A percentile compares a stretch with the other conserved stretches of the same genome.
Evolutionary conservation across 2,797 vertebrate species (phyloP).

Genomic region (Malurus splendens): DNA sequence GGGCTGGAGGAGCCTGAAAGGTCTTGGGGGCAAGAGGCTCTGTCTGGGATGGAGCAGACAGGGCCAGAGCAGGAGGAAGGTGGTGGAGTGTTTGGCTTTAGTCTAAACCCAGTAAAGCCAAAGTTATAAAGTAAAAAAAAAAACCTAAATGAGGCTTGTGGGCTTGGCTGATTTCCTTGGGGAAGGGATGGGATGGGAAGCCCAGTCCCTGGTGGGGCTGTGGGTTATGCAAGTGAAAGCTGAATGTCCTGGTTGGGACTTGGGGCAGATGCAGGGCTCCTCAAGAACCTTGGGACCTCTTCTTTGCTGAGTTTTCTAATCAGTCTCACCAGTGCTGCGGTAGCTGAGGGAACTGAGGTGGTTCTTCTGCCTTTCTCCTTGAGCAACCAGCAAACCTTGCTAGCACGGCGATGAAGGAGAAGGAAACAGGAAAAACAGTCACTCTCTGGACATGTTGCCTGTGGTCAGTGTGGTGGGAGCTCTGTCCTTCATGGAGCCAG

Average conservation of each 20-base stretch:
- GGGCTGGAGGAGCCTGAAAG: not conserved
- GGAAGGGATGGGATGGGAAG: not conserved
- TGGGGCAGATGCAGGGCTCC: rapidly evolving
- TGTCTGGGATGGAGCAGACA: rapidly evolving
- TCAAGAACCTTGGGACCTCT: not conserved
- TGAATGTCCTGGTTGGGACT: not conserved
- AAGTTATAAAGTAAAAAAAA: not conserved
- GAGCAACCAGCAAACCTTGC: rapidly evolving
- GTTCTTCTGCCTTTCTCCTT: not conserved
- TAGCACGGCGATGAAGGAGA: rapidly evolving
- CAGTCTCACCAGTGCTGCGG: rapidly evolving
- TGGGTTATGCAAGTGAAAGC: not conserved
- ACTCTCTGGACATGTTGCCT: rapidly evolving
- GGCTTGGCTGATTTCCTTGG: not conserved
- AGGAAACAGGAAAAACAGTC: not conserved
- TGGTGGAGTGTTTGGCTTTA: not conserved
- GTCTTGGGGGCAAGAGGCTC: not conserved
- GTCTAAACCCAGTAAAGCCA: not conserved
- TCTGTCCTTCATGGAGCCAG: not conserved
- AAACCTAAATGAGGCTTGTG: not conserved
- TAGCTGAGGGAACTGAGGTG: not conserved
- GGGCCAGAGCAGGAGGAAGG: not conserved
- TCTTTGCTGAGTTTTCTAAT: not conserved
- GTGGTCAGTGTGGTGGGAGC: not conserved
- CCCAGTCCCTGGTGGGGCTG: not conserved